Conservation (phyloP, 1,140 invertebrate species). For the Saxidomus purpurata region DNA sequence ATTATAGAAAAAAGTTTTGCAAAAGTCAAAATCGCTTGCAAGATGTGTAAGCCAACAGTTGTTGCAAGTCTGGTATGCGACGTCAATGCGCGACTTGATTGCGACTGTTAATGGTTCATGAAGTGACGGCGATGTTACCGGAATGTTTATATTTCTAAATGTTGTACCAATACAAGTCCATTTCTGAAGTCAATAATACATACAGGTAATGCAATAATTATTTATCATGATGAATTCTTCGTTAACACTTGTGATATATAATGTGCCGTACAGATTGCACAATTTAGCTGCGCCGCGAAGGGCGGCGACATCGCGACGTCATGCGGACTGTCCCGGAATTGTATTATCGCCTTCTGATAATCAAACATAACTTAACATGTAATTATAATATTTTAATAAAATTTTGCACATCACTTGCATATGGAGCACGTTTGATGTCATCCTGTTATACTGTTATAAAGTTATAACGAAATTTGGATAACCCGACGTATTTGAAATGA, state of each 20-base stretch:
- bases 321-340: slow-evolving; percentile 17
- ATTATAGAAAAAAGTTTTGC: no score
- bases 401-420: slow-evolving; percentile 22
- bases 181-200: slow-evolving; percentile 21
- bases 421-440: slow-evolving; percentile 31
- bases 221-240: slow-evolving; percentile 18
- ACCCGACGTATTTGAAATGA: slow-evolving; percentile 28
- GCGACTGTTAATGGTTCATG: slow-evolving; percentile 25
- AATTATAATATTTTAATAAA: slow-evolving; percentile 20
- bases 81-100: slow-evolving; percentile 20
- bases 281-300: slow-evolving; percentile 30
- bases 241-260: slow-evolving; percentile 33
- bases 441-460: slow-evolving; percentile 28
- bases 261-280: slow-evolving; percentile 25
- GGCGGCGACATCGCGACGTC: slow-evolving; percentile 18
- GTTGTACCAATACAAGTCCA: slow-evolving; percentile 14
- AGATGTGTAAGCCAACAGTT: no score
- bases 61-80: no score
- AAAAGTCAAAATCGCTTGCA: no score
- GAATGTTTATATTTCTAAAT: slow-evolving; percentile 30
- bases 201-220: slow-evolving; percentile 28
- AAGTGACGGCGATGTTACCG: slow-evolving; percentile 23
- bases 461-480: slow-evolving; percentile 18
- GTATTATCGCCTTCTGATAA: slow-evolving; percentile 32
- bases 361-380: slow-evolving; percentile 12